Evolutionary conservation across 1,140 invertebrate genomes (phyloP).

Genomic region (Andrena cerasifolii): DNA sequence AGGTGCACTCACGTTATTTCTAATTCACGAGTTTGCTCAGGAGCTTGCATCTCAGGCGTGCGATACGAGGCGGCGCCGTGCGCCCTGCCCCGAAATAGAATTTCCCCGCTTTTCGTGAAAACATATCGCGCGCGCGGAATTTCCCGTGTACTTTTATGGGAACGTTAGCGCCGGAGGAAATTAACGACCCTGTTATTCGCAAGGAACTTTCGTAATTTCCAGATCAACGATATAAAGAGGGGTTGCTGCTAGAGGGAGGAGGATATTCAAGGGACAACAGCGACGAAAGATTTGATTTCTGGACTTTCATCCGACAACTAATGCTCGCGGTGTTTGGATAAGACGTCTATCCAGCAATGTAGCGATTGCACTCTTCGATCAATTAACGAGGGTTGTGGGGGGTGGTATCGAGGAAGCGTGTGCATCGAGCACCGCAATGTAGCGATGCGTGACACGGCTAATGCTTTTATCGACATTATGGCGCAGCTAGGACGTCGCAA

Average conservation of each 20-base stretch:
- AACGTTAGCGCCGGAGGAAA: background rate
- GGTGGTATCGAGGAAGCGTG: too few species aligned
- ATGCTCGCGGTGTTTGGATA: too few species aligned
- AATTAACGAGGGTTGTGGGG: too few species aligned
- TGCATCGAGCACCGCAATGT: too few species aligned
- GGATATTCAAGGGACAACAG: too few species aligned
- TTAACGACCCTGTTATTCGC: background rate
- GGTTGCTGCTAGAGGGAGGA: background rate
- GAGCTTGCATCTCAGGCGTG: slow-evolving; percentile 18
- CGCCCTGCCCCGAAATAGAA: slow-evolving; percentile 19
- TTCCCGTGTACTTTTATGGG: background rate
- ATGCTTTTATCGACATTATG: too few species aligned
- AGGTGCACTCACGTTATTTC: slow-evolving; percentile 34
- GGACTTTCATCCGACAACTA: too few species aligned
- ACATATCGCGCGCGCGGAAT: slow-evolving; percentile 6
- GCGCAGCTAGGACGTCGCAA: too few species aligned
- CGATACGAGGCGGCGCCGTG: slow-evolving; percentile 1
- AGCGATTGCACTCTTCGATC: too few species aligned
- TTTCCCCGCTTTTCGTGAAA: slow-evolving; percentile 18
- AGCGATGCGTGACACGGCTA: too few species aligned
- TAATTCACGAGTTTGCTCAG: slow-evolving; percentile 47
- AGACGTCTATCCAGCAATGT: too few species aligned
- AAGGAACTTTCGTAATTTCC: background rate
- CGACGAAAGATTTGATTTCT: background rate
- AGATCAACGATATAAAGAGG: background rate